Conservation (phyloP, 2,113 vertebrate genomes). For the Urocolius indicus region DNA sequence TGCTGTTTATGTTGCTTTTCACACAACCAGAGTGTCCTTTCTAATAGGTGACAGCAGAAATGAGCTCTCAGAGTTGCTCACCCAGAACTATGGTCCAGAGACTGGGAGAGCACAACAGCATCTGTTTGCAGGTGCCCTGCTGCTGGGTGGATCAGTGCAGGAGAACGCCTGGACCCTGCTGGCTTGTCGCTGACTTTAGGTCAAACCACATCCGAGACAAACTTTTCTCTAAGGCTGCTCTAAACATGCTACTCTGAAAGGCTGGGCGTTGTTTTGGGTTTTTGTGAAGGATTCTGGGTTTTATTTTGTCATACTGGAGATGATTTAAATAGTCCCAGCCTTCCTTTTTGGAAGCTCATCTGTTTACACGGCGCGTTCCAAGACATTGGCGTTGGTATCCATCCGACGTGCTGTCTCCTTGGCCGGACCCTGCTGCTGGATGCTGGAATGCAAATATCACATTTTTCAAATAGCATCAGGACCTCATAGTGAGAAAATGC, state of each 20-base stretch:
- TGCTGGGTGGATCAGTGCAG: not conserved
- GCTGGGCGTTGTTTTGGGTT: not conserved
- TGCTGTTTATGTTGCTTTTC: not conserved
- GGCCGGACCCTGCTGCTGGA: not conserved
- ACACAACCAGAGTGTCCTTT: not conserved
- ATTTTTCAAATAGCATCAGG: conserved; percentile 43
- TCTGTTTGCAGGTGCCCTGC: not conserved
- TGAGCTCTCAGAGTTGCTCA: not conserved
- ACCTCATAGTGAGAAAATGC: conserved; percentile 1
- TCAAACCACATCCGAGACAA: not conserved
- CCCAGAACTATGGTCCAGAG: not conserved
- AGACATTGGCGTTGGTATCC: not conserved
- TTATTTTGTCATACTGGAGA: conserved; percentile 6
- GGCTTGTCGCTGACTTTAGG: not conserved
- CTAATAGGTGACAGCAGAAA: not conserved
- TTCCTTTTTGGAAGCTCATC: conserved; percentile 22
- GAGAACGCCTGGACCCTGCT: not conserved
- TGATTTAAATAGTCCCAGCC: conserved; percentile 42
- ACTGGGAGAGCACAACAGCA: not conserved
- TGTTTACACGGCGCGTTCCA: not conserved
- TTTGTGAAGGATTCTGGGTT: not conserved
- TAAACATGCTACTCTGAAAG: not conserved
- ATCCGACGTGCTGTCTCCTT: not conserved
- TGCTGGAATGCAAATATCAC: conserved; percentile 38
- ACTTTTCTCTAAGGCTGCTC: not conserved